Base-by-base conservation (phyloP, 2,113 vertebrate genomes). In the Alouatta palliata region DNA sequence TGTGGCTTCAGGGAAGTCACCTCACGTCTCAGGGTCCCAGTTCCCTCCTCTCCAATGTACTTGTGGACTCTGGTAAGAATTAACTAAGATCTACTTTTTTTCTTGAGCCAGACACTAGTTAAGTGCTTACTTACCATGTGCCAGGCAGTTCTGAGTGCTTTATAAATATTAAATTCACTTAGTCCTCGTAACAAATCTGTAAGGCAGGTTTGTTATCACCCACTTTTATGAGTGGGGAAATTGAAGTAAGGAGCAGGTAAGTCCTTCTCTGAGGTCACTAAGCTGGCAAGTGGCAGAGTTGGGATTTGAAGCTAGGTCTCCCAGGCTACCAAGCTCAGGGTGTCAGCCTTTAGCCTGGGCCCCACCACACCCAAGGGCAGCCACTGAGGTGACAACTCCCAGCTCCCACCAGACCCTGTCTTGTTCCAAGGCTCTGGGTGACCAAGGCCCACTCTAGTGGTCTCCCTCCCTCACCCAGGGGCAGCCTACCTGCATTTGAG, bases 401-500 rank as follows among this genome's bases (percentile, higher is more conserved):
- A 77, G 32, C 17, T 11, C 20, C 45, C 20, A 45, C 70, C 40
- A 25, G 43, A 52, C 16, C 25, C 58, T 10, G 3, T 30, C 35
- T 68, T 85, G 49, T 37, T 66, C 43, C 45, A 25, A 47, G 76
- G 35, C 21, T 76, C 83, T 54, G 12, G 23, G 13, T 7, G 13
- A 76, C 54, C n/a, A 11, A 64, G 40, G 14, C 40, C 47, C 6
- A 73, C 37, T 11, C 2, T 1, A n/a, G 9, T 14, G 1, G 75
- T 21, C 43, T 56, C 64, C 56, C n/a, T 52, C n/a, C 23, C 75
- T 37, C 43, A 19, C 73, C n/a, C 12, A 19, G 47, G n/a, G 66
- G 54, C n/a, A 40, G 96, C 98, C 97, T 95, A 99, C 99, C 99
- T 99, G 99, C 99, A 99, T 98, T 99, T 99, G n/a, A 99, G 99